A percentile compares a stretch with the other conserved stretches of the same genome.
phyloP scores from a whole-genome alignment of 2,797 vertebrate species.

The Enteromius trimaculatus region DNA sequence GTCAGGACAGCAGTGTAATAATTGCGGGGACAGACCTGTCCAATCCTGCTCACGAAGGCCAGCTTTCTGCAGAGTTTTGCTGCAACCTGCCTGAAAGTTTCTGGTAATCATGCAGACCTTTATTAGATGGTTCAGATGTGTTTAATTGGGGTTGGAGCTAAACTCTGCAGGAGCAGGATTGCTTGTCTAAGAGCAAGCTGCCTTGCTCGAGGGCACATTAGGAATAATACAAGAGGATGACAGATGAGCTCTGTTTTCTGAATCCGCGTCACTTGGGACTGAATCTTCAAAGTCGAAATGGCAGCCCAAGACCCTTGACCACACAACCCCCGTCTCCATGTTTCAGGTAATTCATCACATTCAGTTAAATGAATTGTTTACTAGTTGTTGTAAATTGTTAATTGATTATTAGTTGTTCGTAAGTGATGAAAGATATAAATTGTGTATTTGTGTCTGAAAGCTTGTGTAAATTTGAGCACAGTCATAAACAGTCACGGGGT shows the following conservation, averaged over 20 bases:
- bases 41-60: not conserved
- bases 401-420: not conserved
- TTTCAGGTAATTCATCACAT: slow-evolving; percentile 19
- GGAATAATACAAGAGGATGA: slow-evolving; percentile 1
- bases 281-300: slow-evolving; percentile 9
- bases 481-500: not conserved
- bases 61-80: slow-evolving; percentile 24
- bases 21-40: slow-evolving; percentile 22
- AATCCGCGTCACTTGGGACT: not conserved
- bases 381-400: not conserved
- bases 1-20: not conserved
- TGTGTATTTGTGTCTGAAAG: slow-evolving; percentile 6
- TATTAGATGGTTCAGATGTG: slow-evolving; percentile 27
- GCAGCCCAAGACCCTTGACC: not conserved
- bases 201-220: not conserved
- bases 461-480: not conserved
- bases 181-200: not conserved
- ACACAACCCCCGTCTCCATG: not conserved
- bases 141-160: slow-evolving; percentile 14
- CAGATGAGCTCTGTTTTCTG: slow-evolving; percentile 13
- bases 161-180: slow-evolving; percentile 10
- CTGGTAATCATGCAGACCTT: not conserved
- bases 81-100: slow-evolving; percentile 5
- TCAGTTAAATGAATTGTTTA: not conserved
- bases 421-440: not conserved